Conservation (phyloP, 2,113 vertebrate species). For the Seriola dumerili region DNA sequence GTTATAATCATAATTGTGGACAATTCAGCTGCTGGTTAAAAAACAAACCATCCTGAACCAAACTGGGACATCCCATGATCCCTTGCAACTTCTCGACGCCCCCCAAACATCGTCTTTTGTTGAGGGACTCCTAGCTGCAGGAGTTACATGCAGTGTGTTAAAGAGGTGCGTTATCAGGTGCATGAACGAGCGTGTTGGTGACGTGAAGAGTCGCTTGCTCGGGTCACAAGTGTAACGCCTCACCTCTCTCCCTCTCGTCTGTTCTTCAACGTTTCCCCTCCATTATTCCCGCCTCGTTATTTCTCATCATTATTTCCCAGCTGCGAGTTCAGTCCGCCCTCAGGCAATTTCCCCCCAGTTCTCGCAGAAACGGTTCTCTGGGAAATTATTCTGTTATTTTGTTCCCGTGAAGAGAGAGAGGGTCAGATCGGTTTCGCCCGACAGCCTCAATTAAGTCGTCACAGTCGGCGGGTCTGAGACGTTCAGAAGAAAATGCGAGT, state of each 20-base stretch:
- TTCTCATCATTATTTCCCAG: not conserved
- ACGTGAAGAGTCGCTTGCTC: not conserved
- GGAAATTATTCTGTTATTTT: slow-evolving; percentile 3
- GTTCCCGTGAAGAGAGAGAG: not conserved
- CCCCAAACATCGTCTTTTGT: too few species aligned
- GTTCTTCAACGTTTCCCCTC: not conserved
- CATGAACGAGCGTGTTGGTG: too few species aligned
- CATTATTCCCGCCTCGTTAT: not conserved
- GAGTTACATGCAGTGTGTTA: too few species aligned
- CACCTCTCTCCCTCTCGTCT: not conserved
- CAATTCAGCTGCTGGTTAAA: too few species aligned
- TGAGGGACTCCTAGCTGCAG: too few species aligned
- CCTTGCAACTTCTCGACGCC: too few species aligned
- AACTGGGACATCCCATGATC: too few species aligned
- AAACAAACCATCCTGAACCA: too few species aligned
- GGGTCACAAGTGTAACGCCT: not conserved
- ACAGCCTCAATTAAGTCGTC: not conserved
- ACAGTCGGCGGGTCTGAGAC: not conserved
- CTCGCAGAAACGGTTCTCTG: not conserved
- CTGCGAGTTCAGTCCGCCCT: not conserved
- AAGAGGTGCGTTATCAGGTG: too few species aligned
- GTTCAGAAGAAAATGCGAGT: not conserved
- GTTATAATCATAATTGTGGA: too few species aligned
- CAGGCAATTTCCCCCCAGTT: not conserved
- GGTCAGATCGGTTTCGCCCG: not conserved